A percentile compares a stretch with the other conserved stretches of the same genome.
Evolutionary conservation across 2,888 invertebrate species (phyloP).

Genomic region (Prosopocoilus inquinatus): DNA sequence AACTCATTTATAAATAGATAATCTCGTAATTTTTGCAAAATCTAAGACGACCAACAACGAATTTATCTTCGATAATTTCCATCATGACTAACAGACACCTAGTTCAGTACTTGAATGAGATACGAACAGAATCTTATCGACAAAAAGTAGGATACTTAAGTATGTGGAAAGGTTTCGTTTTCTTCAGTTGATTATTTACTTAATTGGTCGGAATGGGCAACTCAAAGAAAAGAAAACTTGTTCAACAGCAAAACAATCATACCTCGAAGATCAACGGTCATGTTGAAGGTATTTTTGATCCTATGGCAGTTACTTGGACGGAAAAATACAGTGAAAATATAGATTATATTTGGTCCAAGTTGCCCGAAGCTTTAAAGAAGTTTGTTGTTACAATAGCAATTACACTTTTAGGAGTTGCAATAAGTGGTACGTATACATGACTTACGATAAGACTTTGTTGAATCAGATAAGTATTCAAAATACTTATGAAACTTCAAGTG

Average conservation of each 20-base stretch:
- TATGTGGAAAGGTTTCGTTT: no score
- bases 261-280: neutral
- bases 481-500: no score
- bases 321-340: conserved; percentile 57
- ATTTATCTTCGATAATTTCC: no score
- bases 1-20: no score
- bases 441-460: no score
- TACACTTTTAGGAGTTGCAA: conserved; percentile 61
- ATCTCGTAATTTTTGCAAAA: no score
- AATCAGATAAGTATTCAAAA: no score
- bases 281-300: conserved; percentile 41
- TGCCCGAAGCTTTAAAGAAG: conserved; percentile 57
- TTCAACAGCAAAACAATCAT: conserved; percentile 3
- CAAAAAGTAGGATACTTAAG: neutral
- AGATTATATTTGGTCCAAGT: conserved; percentile 56
- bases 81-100: no score
- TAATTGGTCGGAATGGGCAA: neutral
- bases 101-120: neutral
- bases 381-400: conserved; percentile 60
- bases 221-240: neutral
- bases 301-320: conserved; percentile 61
- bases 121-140: neutral
- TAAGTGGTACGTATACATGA: conserved; percentile 54
- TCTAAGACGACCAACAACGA: no score
- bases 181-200: no score